These are phyloP conservation scores for Drepanosiphum platanoidis DNA, from an alignment of 2,888 invertebrate genomes.

Conservation along the genomic window DNA sequence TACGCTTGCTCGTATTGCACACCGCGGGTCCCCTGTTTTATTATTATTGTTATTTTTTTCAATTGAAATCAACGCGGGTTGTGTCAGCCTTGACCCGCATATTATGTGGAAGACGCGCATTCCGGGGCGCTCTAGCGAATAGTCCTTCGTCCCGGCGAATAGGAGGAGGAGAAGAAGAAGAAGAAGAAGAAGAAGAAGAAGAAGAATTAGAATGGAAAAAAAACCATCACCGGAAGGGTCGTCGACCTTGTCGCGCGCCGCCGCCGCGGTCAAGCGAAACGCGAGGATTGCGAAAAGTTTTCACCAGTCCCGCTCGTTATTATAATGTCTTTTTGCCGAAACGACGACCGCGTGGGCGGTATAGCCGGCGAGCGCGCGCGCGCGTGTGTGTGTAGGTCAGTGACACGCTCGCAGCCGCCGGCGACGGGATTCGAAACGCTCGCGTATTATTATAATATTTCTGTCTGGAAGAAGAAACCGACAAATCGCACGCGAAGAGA, in stretches of 20 bases:
- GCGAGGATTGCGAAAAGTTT: not conserved
- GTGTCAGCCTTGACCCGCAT: constrained; percentile 53
- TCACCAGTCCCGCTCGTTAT: not conserved
- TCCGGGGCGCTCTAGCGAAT: not conserved
- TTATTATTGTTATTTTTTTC: constrained; percentile 15
- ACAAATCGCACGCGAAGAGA: no score
- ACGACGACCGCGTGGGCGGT: not conserved
- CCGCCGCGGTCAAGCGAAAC: no score
- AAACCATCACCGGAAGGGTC: constrained; percentile 19
- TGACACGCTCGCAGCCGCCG: not conserved
- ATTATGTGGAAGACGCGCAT: not conserved
- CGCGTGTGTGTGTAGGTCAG: constrained; percentile 25
- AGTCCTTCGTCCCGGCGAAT: no score
- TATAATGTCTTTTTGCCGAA: not conserved
- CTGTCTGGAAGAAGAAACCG: no score
- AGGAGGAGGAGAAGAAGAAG: no score
- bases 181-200: no score
- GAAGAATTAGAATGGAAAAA: not conserved
- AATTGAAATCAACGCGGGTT: constrained; percentile 32
- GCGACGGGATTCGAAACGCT: not conserved
- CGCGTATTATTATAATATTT: no score
- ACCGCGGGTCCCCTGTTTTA: constrained; percentile 28
- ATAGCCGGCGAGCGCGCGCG: no score
- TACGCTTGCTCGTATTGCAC: no score
- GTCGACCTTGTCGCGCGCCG: not conserved